Evolutionary conservation across 2,888 invertebrate species (phyloP).

Genomic region (Drosophila parthenogenetica): DNA sequence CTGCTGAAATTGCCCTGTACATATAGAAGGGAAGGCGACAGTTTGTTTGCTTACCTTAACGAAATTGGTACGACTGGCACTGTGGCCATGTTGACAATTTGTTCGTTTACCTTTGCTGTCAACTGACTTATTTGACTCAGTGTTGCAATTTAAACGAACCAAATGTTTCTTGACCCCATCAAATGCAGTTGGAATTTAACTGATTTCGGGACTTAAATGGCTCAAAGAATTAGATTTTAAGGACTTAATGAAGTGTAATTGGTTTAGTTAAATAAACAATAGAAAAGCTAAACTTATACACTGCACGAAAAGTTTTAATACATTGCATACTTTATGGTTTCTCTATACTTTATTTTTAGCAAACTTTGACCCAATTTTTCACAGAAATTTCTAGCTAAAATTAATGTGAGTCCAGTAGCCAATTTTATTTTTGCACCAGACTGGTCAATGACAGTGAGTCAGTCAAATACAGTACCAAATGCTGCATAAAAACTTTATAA

Average conservation of each 20-base stretch:
- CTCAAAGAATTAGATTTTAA: neutral
- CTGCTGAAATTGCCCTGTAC: neutral
- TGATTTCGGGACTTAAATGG: neutral
- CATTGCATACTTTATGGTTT: no score
- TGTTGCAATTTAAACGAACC: constrained; percentile 65
- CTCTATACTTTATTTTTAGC: no score
- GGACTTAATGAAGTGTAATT: constrained; percentile 1
- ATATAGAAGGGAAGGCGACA: neutral
- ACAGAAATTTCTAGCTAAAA: no score
- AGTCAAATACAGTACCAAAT: neutral
- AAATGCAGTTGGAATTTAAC: constrained; percentile 30
- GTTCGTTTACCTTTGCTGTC: constrained; percentile 49
- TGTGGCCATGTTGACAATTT: constrained; percentile 72
- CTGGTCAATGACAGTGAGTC: no score
- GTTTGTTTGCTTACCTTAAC: constrained; percentile 67
- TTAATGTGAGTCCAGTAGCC: no score
- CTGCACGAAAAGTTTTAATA: neutral
- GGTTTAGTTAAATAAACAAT: neutral
- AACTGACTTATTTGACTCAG: constrained; percentile 67
- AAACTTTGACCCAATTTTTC: no score
- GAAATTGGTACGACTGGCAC: constrained; percentile 66
- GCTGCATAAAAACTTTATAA: neutral
- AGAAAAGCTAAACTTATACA: neutral
- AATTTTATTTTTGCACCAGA: no score
- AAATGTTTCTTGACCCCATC: constrained; percentile 61